phyloP scores from a whole-genome alignment of 37 sponge, comb jelly and placozoan species.

The Agelas oroides region DNA sequence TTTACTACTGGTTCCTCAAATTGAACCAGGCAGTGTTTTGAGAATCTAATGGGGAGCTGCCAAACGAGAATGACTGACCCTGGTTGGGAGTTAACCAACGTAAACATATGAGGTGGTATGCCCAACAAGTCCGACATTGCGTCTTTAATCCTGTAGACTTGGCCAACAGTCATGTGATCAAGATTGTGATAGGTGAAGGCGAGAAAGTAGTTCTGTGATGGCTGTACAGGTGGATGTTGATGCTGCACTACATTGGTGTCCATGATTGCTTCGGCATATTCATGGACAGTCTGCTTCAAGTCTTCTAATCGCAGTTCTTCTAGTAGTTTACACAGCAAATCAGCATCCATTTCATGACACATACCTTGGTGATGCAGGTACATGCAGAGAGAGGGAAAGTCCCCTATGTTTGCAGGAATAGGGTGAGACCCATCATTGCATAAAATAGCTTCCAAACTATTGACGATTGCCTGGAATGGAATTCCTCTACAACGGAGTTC shows the following conservation, averaged over 20 bases:
- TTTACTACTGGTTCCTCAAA: no score
- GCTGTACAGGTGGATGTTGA: not conserved
- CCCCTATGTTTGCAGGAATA: not conserved
- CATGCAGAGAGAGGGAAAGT: conserved; percentile 8
- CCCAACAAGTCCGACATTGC: not conserved
- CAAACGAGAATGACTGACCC: conserved; percentile 11
- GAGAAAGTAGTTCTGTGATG: not conserved
- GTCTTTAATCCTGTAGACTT: not conserved
- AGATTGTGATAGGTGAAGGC: not conserved
- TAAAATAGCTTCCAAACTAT: not conserved
- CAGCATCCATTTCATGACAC: conserved; percentile 26
- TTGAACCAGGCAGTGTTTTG: not conserved
- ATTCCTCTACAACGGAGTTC: not conserved
- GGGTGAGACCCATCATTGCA: not conserved
- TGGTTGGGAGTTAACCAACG: not conserved
- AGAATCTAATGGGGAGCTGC: not conserved
- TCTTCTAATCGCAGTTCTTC: not conserved
- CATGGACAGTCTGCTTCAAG: not conserved
- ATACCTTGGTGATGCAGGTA: not conserved
- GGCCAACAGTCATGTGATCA: not conserved
- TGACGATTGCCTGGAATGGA: not conserved
- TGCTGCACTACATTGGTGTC: not conserved
- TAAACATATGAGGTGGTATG: not conserved
- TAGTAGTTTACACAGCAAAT: conserved; percentile 24
- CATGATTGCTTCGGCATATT: not conserved